Evolutionary conservation across 2,797 vertebrate genomes (phyloP).

Genomic region (Halcyon leucocephala): DNA sequence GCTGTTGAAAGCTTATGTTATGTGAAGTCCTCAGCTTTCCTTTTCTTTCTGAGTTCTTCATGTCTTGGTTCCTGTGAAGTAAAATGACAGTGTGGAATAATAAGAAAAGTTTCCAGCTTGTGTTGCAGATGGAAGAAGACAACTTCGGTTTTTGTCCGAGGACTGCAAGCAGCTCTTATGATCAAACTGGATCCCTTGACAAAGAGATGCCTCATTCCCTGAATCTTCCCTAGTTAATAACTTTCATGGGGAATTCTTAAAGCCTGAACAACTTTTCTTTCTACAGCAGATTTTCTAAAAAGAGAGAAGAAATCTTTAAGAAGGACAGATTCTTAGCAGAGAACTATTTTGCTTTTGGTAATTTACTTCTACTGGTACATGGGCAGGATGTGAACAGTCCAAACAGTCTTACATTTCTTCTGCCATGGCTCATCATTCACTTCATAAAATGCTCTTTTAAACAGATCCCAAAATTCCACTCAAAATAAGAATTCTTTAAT

Average conservation of each 20-base stretch:
- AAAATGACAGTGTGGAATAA: neutral
- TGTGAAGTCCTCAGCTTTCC: neutral
- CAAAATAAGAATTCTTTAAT: neutral
- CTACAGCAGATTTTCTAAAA: neutral
- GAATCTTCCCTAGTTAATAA: neutral
- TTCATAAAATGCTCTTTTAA: neutral
- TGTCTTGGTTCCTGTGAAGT: neutral
- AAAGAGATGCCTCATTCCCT: neutral
- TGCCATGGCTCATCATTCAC: neutral
- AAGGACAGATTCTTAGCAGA: neutral
- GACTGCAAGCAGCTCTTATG: neutral
- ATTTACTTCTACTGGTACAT: neutral
- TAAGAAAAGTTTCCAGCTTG: neutral
- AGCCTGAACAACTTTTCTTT: neutral
- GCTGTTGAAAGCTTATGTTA: neutral
- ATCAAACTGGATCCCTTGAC: neutral
- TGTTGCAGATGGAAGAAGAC: neutral
- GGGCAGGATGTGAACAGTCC: neutral
- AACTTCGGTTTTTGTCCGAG: neutral
- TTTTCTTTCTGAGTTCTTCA: neutral
- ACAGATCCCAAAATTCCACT: neutral
- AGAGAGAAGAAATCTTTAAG: neutral
- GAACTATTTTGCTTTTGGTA: neutral
- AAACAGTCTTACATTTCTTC: neutral
- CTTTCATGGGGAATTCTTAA: neutral